phyloP scores from a whole-genome alignment of 1,140 invertebrate genomes.

The Leptinotarsa undecemlineata region DNA sequence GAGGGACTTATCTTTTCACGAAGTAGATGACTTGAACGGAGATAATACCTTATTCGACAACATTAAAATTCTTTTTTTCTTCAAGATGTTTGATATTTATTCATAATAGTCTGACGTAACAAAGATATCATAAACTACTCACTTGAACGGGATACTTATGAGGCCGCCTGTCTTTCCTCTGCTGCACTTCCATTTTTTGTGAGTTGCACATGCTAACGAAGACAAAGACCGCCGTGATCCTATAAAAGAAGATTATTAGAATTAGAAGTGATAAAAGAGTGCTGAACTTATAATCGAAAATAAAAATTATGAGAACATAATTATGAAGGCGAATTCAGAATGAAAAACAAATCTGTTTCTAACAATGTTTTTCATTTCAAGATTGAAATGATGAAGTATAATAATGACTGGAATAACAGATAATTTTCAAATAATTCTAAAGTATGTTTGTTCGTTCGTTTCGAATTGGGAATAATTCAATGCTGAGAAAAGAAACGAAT shows the following conservation, averaged over 20 bases:
- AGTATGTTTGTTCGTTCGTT: too few species aligned
- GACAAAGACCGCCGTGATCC: slow-evolving; percentile 38
- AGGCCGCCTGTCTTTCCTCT: slow-evolving; percentile 33
- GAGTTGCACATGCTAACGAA: slow-evolving; percentile 35
- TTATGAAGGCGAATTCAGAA: too few species aligned
- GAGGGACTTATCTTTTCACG: too few species aligned
- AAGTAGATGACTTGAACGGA: background rate
- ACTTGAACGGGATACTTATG: slow-evolving; percentile 46
- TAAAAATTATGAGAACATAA: too few species aligned
- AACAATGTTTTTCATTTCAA: too few species aligned
- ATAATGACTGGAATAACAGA: too few species aligned
- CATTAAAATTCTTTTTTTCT: background rate
- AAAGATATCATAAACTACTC: slow-evolving; percentile 21
- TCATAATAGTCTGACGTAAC: background rate
- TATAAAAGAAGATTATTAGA: slow-evolving; percentile 34
- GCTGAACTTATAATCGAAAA: too few species aligned
- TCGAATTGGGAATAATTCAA: too few species aligned
- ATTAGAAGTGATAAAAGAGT: background rate
- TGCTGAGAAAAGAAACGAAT: too few species aligned
- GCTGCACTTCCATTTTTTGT: slow-evolving; percentile 27
- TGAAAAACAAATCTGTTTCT: too few species aligned
- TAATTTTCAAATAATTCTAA: too few species aligned
- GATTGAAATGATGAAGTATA: too few species aligned
- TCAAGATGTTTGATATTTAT: background rate
- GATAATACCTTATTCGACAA: background rate